phyloP scores from a whole-genome alignment of 2,797 vertebrate species.

The Myotis findleyi region DNA sequence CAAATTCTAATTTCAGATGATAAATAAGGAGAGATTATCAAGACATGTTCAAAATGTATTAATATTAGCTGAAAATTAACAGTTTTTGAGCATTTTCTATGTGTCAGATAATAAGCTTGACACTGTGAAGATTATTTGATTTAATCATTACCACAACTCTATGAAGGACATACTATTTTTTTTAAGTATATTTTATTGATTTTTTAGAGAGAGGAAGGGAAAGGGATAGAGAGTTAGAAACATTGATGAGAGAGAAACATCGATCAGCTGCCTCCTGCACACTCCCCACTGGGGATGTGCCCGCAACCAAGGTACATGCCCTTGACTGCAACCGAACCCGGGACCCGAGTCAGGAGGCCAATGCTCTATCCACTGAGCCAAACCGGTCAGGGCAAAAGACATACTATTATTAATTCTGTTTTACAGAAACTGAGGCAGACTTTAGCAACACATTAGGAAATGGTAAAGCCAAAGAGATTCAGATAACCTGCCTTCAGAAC shows the following conservation, averaged over 20 bases:
- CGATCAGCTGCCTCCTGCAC: too few species aligned
- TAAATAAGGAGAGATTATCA: slow-evolving; percentile 17
- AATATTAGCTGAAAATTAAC: neutral
- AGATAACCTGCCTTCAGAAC: slow-evolving; percentile 13
- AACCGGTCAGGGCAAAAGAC: neutral
- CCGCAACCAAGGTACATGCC: too few species aligned
- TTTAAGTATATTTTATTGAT: too few species aligned
- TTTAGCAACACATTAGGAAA: slow-evolving; percentile 32
- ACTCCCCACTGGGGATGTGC: too few species aligned
- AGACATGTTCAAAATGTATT: slow-evolving; percentile 36
- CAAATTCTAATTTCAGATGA: slow-evolving; percentile 62
- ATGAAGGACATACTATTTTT: neutral
- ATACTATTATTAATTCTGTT: neutral
- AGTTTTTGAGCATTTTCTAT: slow-evolving; percentile 30
- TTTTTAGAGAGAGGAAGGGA: too few species aligned
- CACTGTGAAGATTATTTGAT: slow-evolving; percentile 8
- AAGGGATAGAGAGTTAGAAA: too few species aligned
- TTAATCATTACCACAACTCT: slow-evolving; percentile 3
- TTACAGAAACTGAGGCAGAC: slow-evolving; percentile 38
- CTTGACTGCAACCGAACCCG: too few species aligned
- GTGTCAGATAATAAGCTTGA: neutral
- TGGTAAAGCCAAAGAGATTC: slow-evolving; percentile 21
- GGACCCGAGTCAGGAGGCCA: too few species aligned
- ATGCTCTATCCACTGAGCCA: too few species aligned
- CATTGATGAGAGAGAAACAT: too few species aligned